A percentile compares a stretch with the other conserved stretches of the same genome.
These are phyloP conservation scores for Myotis planiceps DNA, from an alignment of 2,797 vertebrate genomes.

Conservation along the genomic window DNA sequence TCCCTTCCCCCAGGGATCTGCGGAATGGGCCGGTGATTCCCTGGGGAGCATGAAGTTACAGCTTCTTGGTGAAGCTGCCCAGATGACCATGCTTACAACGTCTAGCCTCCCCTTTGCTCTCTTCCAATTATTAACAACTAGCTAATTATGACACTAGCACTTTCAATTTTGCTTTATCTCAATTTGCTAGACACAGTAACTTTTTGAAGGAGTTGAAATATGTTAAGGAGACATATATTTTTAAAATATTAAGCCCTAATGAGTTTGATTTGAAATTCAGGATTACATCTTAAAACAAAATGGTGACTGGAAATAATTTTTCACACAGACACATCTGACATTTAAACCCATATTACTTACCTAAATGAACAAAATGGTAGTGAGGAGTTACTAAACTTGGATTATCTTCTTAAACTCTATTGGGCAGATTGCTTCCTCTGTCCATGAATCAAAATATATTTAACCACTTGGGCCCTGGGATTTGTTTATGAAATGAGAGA, in stretches of 20 bases:
- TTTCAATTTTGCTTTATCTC: not conserved
- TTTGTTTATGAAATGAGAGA: not conserved
- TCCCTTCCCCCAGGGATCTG: not conserved
- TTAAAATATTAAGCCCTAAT: not conserved
- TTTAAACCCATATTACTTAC: not conserved
- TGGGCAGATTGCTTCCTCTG: not conserved
- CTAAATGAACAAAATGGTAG: not conserved
- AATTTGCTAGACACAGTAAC: not conserved
- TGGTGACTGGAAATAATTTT: not conserved
- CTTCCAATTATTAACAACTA: not conserved
- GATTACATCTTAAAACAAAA: not conserved
- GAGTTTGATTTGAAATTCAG: conserved; percentile 25
- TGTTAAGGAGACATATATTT: not conserved
- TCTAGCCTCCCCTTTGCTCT: not conserved
- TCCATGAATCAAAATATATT: not conserved
- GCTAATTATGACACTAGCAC: not conserved
- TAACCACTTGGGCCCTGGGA: not conserved
- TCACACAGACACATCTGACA: not conserved
- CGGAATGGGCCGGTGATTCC: not conserved
- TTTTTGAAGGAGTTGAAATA: not conserved
- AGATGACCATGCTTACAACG: not conserved
- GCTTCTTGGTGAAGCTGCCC: not conserved
- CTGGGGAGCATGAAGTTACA: not conserved
- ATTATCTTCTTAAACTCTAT: not conserved
- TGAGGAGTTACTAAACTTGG: not conserved